Percentiles rank a stretch among this genome's conserved stretches.
Evolutionary conservation across 2,888 invertebrate genomes (phyloP).

Genomic region (Eurois occulta): DNA sequence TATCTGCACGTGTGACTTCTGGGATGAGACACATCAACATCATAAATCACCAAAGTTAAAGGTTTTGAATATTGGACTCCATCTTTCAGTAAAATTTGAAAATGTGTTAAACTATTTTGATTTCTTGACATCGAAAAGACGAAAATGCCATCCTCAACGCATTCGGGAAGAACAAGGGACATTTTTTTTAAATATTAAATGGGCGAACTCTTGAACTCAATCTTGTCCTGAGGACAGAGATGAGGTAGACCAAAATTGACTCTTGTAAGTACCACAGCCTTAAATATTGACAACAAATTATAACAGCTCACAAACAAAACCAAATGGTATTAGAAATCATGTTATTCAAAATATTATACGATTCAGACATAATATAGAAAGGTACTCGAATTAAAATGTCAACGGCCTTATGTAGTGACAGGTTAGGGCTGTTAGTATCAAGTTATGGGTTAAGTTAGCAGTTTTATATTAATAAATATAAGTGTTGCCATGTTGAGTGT

Average conservation of each 20-base stretch:
- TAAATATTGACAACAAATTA: conserved; percentile 6
- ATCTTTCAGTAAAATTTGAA: neutral
- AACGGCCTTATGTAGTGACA: conserved; percentile 57
- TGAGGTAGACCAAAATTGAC: too few species aligned
- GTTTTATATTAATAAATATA: conserved; percentile 23
- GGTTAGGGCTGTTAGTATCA: conserved; percentile 40
- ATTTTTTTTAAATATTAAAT: too few species aligned
- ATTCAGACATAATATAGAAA: conserved; percentile 54
- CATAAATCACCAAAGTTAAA: neutral
- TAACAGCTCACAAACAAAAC: conserved; percentile 7
- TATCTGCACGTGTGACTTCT: neutral
- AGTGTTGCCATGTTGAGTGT: conserved; percentile 15
- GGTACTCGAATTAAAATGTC: conserved; percentile 71
- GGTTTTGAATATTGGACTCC: neutral
- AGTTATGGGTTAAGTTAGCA: conserved; percentile 25
- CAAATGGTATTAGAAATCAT: conserved; percentile 27
- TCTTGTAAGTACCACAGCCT: neutral
- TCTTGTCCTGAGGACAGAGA: too few species aligned
- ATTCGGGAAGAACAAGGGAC: neutral
- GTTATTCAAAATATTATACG: conserved; percentile 31
- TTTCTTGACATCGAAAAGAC: neutral
- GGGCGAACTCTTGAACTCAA: too few species aligned
- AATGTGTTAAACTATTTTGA: neutral
- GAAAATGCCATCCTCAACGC: neutral
- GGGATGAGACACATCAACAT: too few species aligned